Conservation (phyloP, 2,797 vertebrate species). For the Spea hammondii region DNA sequence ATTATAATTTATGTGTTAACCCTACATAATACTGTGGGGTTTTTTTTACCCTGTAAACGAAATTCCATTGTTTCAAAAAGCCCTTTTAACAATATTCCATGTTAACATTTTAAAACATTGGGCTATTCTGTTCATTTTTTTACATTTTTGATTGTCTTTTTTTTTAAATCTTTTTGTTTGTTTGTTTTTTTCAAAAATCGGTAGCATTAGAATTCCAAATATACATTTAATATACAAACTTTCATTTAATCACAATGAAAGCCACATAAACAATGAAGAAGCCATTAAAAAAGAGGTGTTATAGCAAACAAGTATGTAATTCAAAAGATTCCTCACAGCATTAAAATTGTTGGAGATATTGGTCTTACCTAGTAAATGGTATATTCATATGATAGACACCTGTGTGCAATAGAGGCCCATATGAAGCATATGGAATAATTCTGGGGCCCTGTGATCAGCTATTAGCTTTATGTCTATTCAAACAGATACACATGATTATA, state of each 20-base stretch:
- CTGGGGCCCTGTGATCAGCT: constrained; percentile 61
- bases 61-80: constrained; percentile 43
- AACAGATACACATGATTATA: constrained; percentile 61
- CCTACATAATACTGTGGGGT: constrained; percentile 43
- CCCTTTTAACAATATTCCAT: constrained; percentile 35
- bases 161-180: constrained; percentile 36
- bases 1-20: constrained; percentile 21
- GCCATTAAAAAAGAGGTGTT: constrained; percentile 36
- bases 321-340: constrained; percentile 31
- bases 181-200: constrained; percentile 39
- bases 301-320: constrained; percentile 35
- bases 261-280: constrained; percentile 42
- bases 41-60: constrained; percentile 50
- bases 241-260: constrained; percentile 41
- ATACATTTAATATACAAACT: constrained; percentile 51
- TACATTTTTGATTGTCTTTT: constrained; percentile 49
- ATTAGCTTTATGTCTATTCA: constrained; percentile 56
- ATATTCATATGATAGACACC: constrained; percentile 50
- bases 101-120: constrained; percentile 26
- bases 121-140: constrained; percentile 30
- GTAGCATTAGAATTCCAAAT: constrained; percentile 45
- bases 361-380: constrained; percentile 50
- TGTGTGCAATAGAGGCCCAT: constrained; percentile 41
- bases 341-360: not conserved
- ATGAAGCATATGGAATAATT: constrained; percentile 31